Evolutionary conservation across 2,888 invertebrate species (phyloP).

Genomic region (Drosophila emarginata): DNA sequence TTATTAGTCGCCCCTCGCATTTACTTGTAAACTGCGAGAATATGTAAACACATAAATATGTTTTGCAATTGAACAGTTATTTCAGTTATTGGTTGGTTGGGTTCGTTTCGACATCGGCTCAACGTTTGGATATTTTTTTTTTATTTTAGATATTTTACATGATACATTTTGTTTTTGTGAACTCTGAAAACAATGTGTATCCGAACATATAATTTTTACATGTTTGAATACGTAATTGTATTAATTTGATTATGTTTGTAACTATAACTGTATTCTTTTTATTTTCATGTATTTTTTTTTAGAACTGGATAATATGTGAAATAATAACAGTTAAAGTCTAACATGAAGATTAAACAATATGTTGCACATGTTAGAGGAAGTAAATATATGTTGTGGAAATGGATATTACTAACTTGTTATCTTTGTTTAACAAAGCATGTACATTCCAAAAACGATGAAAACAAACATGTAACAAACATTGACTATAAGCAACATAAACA

Average conservation of each 20-base stretch:
- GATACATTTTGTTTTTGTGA: not conserved
- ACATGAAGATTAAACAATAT: conserved; percentile 75
- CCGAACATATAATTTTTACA: not conserved
- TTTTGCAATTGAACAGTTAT: not conserved
- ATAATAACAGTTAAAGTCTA: conserved; percentile 58
- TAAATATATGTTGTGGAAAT: conserved; percentile 48
- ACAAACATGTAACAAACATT: conserved; percentile 2
- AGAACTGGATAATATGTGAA: conserved; percentile 70
- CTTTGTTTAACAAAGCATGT: conserved; percentile 51
- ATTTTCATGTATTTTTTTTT: conserved; percentile 21
- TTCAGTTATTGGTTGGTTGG: not conserved
- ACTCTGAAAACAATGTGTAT: not conserved
- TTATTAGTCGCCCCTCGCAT: not conserved
- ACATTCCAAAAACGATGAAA: conserved; percentile 39
- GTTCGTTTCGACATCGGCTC: not conserved
- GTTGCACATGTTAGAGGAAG: conserved; percentile 59
- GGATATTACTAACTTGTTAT: conserved; percentile 55
- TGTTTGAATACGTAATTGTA: not conserved
- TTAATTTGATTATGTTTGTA: not conserved
- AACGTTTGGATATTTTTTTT: not conserved
- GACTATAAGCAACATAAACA: conserved; percentile 8
- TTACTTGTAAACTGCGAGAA: not conserved
- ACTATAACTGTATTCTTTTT: not conserved
- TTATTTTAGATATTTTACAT: not conserved
- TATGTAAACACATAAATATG: conserved; percentile 2